phyloP scores from a whole-genome alignment of 37 sponge, comb jelly and placozoan genomes.

The Aplysina aerophoba region DNA sequence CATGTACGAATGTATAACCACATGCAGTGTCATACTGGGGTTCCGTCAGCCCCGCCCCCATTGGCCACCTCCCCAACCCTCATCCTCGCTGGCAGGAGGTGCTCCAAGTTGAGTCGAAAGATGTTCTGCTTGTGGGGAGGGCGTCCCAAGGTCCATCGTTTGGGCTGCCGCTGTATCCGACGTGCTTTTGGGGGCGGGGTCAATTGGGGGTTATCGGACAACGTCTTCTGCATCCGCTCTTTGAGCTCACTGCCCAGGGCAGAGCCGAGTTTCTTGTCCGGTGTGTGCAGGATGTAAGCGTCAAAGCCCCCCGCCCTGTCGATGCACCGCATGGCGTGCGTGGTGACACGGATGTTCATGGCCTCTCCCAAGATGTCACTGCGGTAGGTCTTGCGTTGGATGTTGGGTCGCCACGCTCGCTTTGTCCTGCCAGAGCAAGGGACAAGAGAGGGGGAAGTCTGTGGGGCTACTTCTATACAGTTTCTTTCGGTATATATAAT shows the following conservation, averaged over 20 bases:
- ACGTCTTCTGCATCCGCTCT: conserved; percentile 37
- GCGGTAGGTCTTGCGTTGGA: conserved; percentile 60
- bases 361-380: conserved; percentile 63
- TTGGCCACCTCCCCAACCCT: too few species aligned
- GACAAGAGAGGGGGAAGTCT: too few species aligned
- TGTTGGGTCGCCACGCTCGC: conserved; percentile 77
- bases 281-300: conserved; percentile 81
- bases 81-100: too few species aligned
- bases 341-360: conserved; percentile 56
- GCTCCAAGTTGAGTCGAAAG: too few species aligned
- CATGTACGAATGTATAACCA: too few species aligned
- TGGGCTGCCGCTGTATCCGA: neutral
- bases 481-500: too few species aligned
- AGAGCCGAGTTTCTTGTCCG: conserved; percentile 69
- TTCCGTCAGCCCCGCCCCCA: too few species aligned
- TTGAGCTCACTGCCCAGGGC: conserved; percentile 69
- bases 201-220: neutral
- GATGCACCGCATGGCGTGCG: conserved; percentile 77
- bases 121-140: neutral
- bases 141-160: conserved; percentile 7
- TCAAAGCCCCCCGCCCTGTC: conserved; percentile 91
- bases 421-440: conserved; percentile 54
- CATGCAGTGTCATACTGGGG: too few species aligned
- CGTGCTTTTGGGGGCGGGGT: neutral
- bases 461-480: too few species aligned